phyloP scores from a whole-genome alignment of 2,113 vertebrate genomes.

The Chionis minor region DNA sequence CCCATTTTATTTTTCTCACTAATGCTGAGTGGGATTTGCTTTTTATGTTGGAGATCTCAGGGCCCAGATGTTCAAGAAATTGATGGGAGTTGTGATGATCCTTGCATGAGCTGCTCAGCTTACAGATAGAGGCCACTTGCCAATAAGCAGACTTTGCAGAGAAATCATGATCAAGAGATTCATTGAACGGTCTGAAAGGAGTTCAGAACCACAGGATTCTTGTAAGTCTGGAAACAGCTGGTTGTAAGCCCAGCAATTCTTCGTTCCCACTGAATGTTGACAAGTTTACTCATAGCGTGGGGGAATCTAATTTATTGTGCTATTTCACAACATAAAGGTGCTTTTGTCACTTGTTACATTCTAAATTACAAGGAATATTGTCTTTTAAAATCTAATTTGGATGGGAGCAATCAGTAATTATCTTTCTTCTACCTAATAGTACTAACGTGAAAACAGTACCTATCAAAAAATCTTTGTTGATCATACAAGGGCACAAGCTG shows the following conservation, averaged over 20 bases:
- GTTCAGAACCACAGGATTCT: neutral
- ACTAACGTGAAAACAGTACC: neutral
- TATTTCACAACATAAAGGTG: neutral
- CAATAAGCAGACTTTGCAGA: neutral
- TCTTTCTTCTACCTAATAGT: neutral
- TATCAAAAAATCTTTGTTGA: neutral
- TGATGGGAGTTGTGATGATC: neutral
- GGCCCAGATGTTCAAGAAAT: neutral
- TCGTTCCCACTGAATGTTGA: neutral
- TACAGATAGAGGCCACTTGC: neutral
- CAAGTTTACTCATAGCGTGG: neutral
- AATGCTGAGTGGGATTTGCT: neutral
- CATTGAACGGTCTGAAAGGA: neutral
- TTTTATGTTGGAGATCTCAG: neutral
- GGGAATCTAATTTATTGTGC: neutral
- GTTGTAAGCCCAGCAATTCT: neutral
- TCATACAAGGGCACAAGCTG: neutral
- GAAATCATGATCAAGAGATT: neutral
- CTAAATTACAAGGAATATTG: neutral
- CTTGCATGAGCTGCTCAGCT: neutral
- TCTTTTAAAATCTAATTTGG: neutral
- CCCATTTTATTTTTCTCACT: neutral
- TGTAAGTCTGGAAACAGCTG: neutral
- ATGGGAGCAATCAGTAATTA: neutral
- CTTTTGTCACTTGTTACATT: neutral